Evolutionary conservation across 2,888 invertebrate genomes (phyloP), one percentile per base, ranked within the genome.

Genomic region (Dasypolia templi): DNA sequence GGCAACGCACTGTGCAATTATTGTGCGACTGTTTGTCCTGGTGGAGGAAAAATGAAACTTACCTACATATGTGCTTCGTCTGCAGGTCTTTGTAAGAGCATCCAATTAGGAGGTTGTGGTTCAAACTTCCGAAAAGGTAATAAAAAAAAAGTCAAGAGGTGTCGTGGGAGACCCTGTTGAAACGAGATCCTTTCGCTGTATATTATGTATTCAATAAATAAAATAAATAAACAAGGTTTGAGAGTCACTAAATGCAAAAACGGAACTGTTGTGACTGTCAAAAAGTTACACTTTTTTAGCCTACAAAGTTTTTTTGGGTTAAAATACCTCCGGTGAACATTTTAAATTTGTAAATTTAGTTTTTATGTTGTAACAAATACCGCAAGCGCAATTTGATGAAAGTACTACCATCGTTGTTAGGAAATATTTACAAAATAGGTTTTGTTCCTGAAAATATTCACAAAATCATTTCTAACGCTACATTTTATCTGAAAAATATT

Each of bases 401-500:
- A 44, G 3, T 14, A n/a, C 39, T 22, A 0, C 46, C 7, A 26
- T 39, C 1, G 29, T 29, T 14, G 42, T 22, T 11, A 29, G 49
- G n/a, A 44, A 58, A 53, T 59, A 75, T 32, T n/a, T 9, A 19
- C 46, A 6, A 55, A 67, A 77, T 39, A 77, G 19, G 7, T 53
- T 70, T 51, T 65, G 12, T 46, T 58, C 7, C 35, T n/a, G 17
- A 70, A 75, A 75, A 49, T 32, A 6, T 65, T 65, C 3, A 22
- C 14, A 32, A 59, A 51, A 56, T 22, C 7, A 59, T 61, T 65
- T 56, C 55, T 46, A 55, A 44, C 59, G 61, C 6, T 22, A 29
- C 46, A 81, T 73, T 74, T 81, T 63, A 69, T 72, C 12, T 58
- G 39, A 55, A 81, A 74, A 75, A 66, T 68, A 64, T 84, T 84